Base-by-base conservation (phyloP, 2,113 vertebrate genomes). In the Pseudopipra pipra region DNA sequence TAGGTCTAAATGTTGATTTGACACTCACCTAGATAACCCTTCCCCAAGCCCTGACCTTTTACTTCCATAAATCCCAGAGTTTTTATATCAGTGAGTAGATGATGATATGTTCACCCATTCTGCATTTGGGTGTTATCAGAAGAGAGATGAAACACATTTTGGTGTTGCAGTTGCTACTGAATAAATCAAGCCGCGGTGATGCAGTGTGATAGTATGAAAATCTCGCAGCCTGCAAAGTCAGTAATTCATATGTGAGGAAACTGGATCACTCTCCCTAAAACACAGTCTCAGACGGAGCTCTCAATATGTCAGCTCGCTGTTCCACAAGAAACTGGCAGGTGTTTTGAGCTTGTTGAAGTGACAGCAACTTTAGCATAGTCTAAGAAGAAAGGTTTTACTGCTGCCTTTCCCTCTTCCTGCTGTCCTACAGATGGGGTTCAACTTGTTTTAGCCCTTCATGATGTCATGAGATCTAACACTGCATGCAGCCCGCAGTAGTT, bases 141-240 rank as follows among this genome's bases (percentile, higher is more conserved):
- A 90, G 95, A 93, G 95, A 97, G 97, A 98, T 98, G 98, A 98
- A 98, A 97, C 98, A 98, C 98, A 97, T 97, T 96, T 98, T 70
- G 54, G 96, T 98, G 98, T 98, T 99, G 98, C 96, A 97, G 98
- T 98, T 94, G 73, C 82, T 97, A 87, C 91, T 94, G 97, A 97
- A 98, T 98, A 98, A 99, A 99, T 99, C 94, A 96, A 72, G 68
- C 62, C 25, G n/a, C 14, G 0, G 81, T 59, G 88, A 93, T 87
- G 88, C 47, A 72, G 92, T 58, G 80, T 86, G 87, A 92, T 80
- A 84, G 76, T 87, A 93, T 63, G 81, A 95, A 96, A 95, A 95
- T 85, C 80, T 90, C n/a, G 4, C 93, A 82, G 85, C 54, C 76
- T 95, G 86, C 0, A 0, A 77, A 97, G 80, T 65, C 95, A 92